Percentiles rank a stretch among this genome's conserved stretches.
Conservation (phyloP, 2,888 invertebrate species). For the Meteorus cinctellus region DNA sequence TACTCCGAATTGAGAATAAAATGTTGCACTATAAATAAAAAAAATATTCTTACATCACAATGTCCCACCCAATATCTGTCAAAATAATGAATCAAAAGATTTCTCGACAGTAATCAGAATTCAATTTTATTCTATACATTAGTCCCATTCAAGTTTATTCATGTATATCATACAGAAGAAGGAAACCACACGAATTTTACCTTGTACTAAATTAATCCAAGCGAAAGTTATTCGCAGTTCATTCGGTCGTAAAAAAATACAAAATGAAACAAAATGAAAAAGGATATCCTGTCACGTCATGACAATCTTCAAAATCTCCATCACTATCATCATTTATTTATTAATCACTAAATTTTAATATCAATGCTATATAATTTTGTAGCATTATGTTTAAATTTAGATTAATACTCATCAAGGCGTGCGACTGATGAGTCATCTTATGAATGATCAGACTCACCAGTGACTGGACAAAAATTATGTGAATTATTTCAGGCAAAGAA, state of each 20-base stretch:
- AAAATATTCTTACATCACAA: background rate
- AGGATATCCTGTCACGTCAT: slow-evolving; percentile 59
- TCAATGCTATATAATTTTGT: background rate
- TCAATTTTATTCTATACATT: background rate
- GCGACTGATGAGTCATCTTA: slow-evolving; percentile 37
- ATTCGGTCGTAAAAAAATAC: slow-evolving; percentile 28
- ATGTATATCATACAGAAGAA: background rate
- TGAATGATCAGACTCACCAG: background rate
- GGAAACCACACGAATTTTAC: slow-evolving; percentile 38
- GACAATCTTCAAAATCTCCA: background rate
- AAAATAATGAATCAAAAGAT: background rate
- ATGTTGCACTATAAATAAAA: background rate
- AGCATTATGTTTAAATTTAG: background rate
- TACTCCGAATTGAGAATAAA: background rate
- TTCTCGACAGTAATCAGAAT: background rate
- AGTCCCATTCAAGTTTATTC: slow-evolving; percentile 15
- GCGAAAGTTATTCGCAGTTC: slow-evolving; percentile 55
- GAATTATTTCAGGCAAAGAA: background rate
- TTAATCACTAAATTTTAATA: background rate
- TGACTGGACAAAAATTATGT: slow-evolving; percentile 16
- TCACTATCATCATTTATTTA: background rate
- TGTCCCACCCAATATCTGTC: background rate
- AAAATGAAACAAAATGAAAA: slow-evolving; percentile 52
- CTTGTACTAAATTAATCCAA: slow-evolving; percentile 62
- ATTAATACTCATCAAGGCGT: background rate